Base-by-base conservation (phyloP, 2,797 vertebrate species). In the Myotis daubentonii region DNA sequence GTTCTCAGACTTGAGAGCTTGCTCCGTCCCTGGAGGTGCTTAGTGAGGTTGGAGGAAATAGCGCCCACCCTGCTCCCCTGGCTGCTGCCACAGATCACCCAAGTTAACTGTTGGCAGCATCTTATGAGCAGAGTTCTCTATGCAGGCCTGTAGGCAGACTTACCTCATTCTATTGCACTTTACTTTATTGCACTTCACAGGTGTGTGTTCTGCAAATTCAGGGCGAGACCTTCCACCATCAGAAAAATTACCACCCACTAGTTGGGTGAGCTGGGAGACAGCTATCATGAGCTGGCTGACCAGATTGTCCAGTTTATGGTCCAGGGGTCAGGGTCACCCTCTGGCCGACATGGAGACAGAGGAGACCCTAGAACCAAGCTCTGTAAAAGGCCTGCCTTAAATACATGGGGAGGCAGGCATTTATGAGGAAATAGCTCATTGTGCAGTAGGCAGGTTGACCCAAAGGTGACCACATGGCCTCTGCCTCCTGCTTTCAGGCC, bases 381-480 rank as follows among this genome's bases (percentile, higher is more conserved):
- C 51, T 23, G 44, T 19, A 70, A 71, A 41, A 2, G 19, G 22
- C 1, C n/a, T 1, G 0, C 16, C 78, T 30, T 8, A 17, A 30
- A 11, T 5, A 41, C 33, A 25, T 0, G 12, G 6, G 20, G 49
- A 53, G 17, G 11, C 17, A 6, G 60, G 30, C 22, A 20, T 23
- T 12, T 41, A 17, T 16, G 4, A 16, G 53, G 44, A 70, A 28
- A 11, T 2, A 62, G 36, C 65, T 53, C 17, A 22, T 30, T 36
- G 12, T 60, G 25, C 17, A 8, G 44, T 8, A 36, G 47, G 53
- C 44, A 65, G 33, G 19, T 1, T 0, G 41, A 20, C 51, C 57
- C 6, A 1, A 9, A 10, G 47, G 15, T 6, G 81, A 12, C 4
- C 17, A 12, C 0, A 1, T 0, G 55, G 22, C 17, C 6, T 8